A percentile compares a stretch with the other conserved stretches of the same genome.
phyloP scores from a whole-genome alignment of 2,888 invertebrate genomes.

The Alviniconcha strummeri region DNA sequence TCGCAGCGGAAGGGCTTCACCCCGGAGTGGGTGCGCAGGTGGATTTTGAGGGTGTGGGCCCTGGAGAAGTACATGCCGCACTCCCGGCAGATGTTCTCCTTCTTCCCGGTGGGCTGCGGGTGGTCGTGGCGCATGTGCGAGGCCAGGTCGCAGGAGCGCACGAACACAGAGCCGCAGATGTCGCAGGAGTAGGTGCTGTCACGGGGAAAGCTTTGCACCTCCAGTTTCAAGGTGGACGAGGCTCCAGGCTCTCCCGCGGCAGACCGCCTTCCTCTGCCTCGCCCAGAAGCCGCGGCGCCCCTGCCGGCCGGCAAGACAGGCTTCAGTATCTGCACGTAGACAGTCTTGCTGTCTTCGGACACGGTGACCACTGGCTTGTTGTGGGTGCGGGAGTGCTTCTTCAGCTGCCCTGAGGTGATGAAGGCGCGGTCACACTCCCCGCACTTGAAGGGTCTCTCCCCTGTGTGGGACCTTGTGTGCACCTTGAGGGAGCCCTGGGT shows the following conservation, averaged over 20 bases:
- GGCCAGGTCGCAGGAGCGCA: constrained; percentile 21
- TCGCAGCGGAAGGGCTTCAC: constrained; percentile 12
- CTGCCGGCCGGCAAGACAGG: neutral
- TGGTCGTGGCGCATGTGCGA: constrained; percentile 19
- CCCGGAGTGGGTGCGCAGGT: constrained; percentile 5
- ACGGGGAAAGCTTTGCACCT: constrained; percentile 14
- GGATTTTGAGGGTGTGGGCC: constrained; percentile 12
- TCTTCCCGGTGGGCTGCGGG: neutral
- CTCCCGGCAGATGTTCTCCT: constrained; percentile 21
- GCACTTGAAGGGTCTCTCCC: constrained; percentile 18
- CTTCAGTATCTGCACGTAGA: neutral
- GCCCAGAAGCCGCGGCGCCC: neutral
- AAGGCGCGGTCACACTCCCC: neutral
- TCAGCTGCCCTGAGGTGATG: constrained; percentile 21
- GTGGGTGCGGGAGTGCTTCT: constrained; percentile 21
- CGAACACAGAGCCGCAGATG: neutral
- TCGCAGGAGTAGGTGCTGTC: constrained; percentile 20
- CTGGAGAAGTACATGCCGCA: constrained; percentile 8
- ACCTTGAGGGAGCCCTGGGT: constrained; percentile 20
- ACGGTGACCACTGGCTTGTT: neutral
- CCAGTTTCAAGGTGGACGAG: neutral
- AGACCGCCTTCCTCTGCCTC: too few species aligned
- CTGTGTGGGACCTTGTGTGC: constrained; percentile 20
- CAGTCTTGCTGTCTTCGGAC: constrained; percentile 2
- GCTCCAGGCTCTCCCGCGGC: too few species aligned